Base-by-base conservation (phyloP, 2,113 vertebrate species). In the Nematolebias whitei region DNA sequence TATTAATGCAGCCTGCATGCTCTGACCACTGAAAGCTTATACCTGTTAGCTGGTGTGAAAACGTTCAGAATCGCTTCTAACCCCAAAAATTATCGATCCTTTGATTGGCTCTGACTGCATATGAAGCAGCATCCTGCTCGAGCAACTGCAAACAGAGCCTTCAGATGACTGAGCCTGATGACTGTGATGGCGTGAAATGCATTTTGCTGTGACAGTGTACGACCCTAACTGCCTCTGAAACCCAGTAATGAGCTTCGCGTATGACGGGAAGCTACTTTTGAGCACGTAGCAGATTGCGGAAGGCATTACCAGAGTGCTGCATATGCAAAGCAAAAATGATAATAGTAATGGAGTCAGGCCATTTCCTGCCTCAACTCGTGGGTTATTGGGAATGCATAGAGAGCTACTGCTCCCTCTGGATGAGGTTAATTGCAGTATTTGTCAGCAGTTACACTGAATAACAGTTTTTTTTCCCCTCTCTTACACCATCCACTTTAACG, bases 361-460 rank as follows among this genome's bases (percentile, higher is more conserved):
- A 82, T 82, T 83, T 80, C 66, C 74, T 82, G 73, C 32, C 58
- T 71, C 45, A 58, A 44, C 65, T 69, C 2, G 48, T 47, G 60
- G 67, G 58, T 55, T 82, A 52, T 20, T 72, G 67, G 26, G 60
- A 45, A 71, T 58, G 75, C 69, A 63, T 18, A 41, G 54, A 44
- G 71, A 57, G 35, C 41, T 3, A 32, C 54, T 39, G 41, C 64
- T 84, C 82, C 80, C 80, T 58, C 62, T 64, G 75, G 81, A 81
- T 71, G 53, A 57, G 53, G 79, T 51, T 85, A 83, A 84, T 85
- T 81, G 74, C 73, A 63, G 73, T 68, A 81, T 88, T 87, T 84
- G 82, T 86, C 82, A 83, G 62, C 14, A 13, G 54, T 44, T 85
- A 76, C 72, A 85, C 80, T 82, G 75, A 56, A 82, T 78, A 73